Evolutionary conservation across 35 echinoderm and acorn worm genomes (phyloP), one percentile per base, ranked within the genome.

Genomic region (Chiridota heheva): DNA sequence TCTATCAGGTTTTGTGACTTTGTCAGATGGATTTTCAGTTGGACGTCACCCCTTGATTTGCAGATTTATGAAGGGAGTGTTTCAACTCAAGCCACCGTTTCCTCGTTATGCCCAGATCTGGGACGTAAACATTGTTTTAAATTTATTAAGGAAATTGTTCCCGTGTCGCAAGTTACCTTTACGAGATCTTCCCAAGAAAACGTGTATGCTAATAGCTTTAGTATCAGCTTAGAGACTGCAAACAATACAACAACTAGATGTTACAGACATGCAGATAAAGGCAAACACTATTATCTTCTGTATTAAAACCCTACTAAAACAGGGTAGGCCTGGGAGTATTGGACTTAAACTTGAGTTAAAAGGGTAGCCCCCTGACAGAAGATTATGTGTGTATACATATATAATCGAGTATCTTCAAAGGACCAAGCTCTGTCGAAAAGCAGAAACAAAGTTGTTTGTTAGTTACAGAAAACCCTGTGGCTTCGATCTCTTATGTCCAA

Each of bases 391-490:
- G 17, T 78, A 78, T 38, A 60, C 46, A 60, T 60, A 60, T 0
- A 35, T 60, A n/a, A 0, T 35, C 2, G 74, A 78, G 60, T 59
- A 78, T 60, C 4, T 78, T 18, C 5, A 60, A 17, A 31, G 74
- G 15, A 78, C 74, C 0, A 60, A 60, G 44, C 33, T 36, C 17
- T 57, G 44, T 58, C 17, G 49, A 24, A 25, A 49, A 2, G 29
- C 36, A 1, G 74, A 60, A 78, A 60, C 2, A 20, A 38, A 27
- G 3, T 36, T 78, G 5, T 60, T 78, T 2, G 16, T 78, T 2
- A 78, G 47, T 38, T 78, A 36, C 49, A 78, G n/a, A 35, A 60
- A 78, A 30, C 74, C 74, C 1, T 37, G 37, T 94, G 85, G 79
- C 10, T 88, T 2, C 68, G 53, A 31, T 20, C 28, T 17, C 58